Conservation (phyloP, 2,113 vertebrate genomes). For the Puntigrus tetrazona region DNA sequence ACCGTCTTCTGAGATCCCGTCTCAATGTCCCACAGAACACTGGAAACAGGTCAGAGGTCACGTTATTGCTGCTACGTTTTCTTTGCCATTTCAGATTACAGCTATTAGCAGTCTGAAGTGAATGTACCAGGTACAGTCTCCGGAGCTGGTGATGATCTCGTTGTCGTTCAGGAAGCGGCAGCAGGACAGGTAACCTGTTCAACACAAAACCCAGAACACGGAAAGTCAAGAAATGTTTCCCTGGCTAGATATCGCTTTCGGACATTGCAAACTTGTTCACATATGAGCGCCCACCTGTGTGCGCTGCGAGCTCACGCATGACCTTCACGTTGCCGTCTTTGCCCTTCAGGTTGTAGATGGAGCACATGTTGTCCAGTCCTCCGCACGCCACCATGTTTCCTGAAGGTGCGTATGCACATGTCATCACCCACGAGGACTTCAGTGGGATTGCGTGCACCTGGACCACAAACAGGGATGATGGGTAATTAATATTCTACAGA, state of each 20-base stretch:
- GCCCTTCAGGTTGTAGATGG: constrained; percentile 95
- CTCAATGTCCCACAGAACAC: constrained; percentile 96
- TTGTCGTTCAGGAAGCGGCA: constrained; percentile 95
- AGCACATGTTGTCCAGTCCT: constrained; percentile 98
- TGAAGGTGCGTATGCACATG: constrained; percentile 94
- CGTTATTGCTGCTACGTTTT: background rate
- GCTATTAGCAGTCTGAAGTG: background rate
- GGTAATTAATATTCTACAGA: background rate
- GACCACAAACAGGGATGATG: background rate
- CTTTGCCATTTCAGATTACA: background rate
- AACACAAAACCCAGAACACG: constrained; percentile 18
- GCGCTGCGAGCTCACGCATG: constrained; percentile 92
- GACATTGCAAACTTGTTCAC: background rate
- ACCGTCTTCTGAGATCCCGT: constrained; percentile 91
- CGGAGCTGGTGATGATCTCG: constrained; percentile 96
- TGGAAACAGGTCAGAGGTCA: constrained; percentile 57
- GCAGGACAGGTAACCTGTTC: constrained; percentile 93
- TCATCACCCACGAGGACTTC: constrained; percentile 99
- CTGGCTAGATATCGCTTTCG: background rate
- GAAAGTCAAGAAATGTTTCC: background rate
- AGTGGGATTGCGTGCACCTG: constrained; percentile 96
- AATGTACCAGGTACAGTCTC: constrained; percentile 94
- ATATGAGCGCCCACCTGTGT: constrained; percentile 82
- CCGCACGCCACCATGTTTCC: constrained; percentile 97
- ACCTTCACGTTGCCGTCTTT: constrained; percentile 94